Evolutionary conservation across 2,888 invertebrate species (phyloP).

Genomic region (Lathronympha strigana): DNA sequence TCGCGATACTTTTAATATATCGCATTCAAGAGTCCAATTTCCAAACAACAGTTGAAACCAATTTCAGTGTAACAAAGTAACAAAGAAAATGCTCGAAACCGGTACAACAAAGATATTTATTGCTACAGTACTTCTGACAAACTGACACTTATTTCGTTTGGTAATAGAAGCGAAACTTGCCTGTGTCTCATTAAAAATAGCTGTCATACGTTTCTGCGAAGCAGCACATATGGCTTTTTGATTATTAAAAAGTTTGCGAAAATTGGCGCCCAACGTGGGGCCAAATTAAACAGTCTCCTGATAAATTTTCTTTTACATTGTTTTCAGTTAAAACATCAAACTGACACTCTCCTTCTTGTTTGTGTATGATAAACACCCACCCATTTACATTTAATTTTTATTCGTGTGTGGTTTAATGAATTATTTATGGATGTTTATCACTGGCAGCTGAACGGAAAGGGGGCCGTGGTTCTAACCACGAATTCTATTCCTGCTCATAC

Average conservation of each 20-base stretch:
- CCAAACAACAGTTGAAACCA: slow-evolving; percentile 32
- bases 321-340: slow-evolving; percentile 5
- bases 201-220: background rate
- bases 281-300: slow-evolving; percentile 3
- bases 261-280: slow-evolving; percentile 36
- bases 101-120: slow-evolving; percentile 33
- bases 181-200: background rate
- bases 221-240: slow-evolving; percentile 1
- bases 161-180: slow-evolving; percentile 25
- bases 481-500: too few species aligned
- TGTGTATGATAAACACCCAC: background rate
- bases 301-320: background rate
- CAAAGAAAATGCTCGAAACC: slow-evolving; percentile 27
- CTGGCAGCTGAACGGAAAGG: too few species aligned
- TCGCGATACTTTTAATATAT: background rate
- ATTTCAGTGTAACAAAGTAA: slow-evolving; percentile 33
- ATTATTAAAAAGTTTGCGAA: background rate
- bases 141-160: slow-evolving; percentile 26
- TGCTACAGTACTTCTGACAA: slow-evolving; percentile 24
- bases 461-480: too few species aligned
- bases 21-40: slow-evolving; percentile 10
- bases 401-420: background rate
- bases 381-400: background rate
- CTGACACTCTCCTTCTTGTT: background rate
- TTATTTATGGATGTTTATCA: background rate